Percentiles rank a stretch among this genome's conserved stretches.
Evolutionary conservation across 2,113 vertebrate genomes (phyloP).

Genomic region (Coracopsis vasa): DNA sequence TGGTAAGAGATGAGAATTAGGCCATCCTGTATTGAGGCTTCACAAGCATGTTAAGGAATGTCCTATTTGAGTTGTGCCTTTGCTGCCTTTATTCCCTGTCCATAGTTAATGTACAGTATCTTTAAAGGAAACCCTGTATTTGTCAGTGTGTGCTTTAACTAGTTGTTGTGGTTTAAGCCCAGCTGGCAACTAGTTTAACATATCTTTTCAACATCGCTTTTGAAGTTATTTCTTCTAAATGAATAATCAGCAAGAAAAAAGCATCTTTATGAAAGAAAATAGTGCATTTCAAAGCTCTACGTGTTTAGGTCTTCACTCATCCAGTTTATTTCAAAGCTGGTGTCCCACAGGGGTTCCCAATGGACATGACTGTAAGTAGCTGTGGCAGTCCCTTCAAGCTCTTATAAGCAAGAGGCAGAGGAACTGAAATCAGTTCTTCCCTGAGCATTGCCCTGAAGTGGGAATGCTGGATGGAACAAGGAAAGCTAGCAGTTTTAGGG

Average conservation of each 20-base stretch:
- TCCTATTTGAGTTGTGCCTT: background rate
- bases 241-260: background rate
- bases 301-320: background rate
- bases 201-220: fast-evolving
- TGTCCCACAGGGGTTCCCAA: background rate
- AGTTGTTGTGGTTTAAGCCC: background rate
- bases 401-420: background rate
- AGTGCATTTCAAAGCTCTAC: background rate
- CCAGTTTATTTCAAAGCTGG: background rate
- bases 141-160: background rate
- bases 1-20: background rate
- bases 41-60: background rate
- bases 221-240: background rate
- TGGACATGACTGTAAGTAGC: background rate
- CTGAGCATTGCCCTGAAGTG: background rate
- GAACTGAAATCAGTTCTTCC: background rate
- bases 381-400: background rate
- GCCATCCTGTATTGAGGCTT: background rate
- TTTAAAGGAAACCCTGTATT: background rate
- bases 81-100: background rate
- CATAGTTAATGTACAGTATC: fast-evolving
- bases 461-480: background rate
- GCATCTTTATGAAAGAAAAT: background rate
- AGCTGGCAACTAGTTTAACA: background rate
- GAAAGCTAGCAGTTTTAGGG: background rate